Percentiles rank a stretch among this genome's conserved stretches.
Evolutionary conservation across 2,888 invertebrate genomes (phyloP).

Genomic region (Aporophyla nigra): DNA sequence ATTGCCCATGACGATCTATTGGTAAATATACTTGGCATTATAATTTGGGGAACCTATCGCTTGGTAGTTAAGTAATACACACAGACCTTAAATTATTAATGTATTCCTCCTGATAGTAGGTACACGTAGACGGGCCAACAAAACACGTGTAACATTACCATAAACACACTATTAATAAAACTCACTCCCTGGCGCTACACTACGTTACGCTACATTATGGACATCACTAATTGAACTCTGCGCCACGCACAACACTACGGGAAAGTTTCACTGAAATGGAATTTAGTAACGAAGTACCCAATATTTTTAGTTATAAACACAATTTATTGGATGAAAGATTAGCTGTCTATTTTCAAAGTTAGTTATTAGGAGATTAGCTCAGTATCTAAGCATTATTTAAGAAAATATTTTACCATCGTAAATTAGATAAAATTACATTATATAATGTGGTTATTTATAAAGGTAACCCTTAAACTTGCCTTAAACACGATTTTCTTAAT

Average conservation of each 20-base stretch:
- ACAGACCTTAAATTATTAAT: constrained; percentile 15
- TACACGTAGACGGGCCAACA: constrained; percentile 7
- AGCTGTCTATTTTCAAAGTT: constrained; percentile 10
- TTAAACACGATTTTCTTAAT: no score
- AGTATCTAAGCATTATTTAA: no score
- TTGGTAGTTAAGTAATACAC: not conserved
- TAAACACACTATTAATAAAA: constrained; percentile 57
- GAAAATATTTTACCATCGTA: not conserved
- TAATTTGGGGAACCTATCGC: not conserved
- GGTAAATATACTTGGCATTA: not conserved
- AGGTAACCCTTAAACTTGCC: no score
- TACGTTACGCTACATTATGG: constrained; percentile 25
- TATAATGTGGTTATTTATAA: constrained; percentile 1
- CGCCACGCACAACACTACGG: constrained; percentile 20
- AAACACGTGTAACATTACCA: constrained; percentile 45
- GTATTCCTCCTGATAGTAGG: constrained; percentile 13
- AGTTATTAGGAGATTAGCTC: not conserved
- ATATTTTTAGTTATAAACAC: constrained; percentile 16
- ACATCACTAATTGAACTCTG: constrained; percentile 39
- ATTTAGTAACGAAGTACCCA: not conserved
- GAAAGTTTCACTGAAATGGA: constrained; percentile 28
- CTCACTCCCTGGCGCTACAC: constrained; percentile 16
- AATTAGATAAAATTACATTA: not conserved
- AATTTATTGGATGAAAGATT: not conserved
- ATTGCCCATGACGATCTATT: not conserved